These are phyloP conservation scores for Alligator sinensis DNA, from an alignment of 2,113 vertebrate genomes.

Conservation along the genomic window DNA sequence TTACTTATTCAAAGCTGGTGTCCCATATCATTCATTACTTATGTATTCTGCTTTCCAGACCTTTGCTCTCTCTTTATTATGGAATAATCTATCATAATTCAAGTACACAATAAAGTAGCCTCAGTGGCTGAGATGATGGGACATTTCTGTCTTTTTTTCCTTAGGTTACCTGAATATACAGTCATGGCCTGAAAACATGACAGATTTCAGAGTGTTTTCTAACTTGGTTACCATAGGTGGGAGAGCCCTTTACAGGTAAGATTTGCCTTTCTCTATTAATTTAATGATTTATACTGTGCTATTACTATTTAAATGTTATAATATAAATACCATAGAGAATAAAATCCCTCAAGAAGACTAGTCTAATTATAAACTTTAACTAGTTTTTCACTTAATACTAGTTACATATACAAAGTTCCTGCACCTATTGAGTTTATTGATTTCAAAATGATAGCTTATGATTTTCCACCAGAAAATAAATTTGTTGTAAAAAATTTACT, in stretches of 20 bases:
- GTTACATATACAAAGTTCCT: not conserved
- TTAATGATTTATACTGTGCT: not conserved
- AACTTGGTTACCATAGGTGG: conserved; percentile 95
- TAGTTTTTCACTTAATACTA: not conserved
- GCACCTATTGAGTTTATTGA: not conserved
- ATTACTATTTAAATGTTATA: not conserved
- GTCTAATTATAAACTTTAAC: fast-evolving
- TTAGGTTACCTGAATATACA: conserved; percentile 98
- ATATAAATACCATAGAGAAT: not conserved
- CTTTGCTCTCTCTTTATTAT: not conserved
- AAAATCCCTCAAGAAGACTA: not conserved
- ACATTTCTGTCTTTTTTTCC: not conserved
- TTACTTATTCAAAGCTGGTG: not conserved
- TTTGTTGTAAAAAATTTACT: not conserved
- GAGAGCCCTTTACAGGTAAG: conserved; percentile 92
- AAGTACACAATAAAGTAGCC: not conserved
- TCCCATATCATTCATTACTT: not conserved
- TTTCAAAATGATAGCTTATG: not conserved
- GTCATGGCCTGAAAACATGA: conserved; percentile 98
- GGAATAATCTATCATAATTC: not conserved
- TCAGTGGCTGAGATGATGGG: not conserved
- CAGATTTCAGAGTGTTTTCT: conserved; percentile 95
- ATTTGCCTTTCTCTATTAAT: not conserved
- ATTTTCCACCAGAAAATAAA: not conserved
- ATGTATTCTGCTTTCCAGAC: not conserved